phyloP scores from a whole-genome alignment of 1,140 invertebrate genomes.

The Ectropis grisescens region DNA sequence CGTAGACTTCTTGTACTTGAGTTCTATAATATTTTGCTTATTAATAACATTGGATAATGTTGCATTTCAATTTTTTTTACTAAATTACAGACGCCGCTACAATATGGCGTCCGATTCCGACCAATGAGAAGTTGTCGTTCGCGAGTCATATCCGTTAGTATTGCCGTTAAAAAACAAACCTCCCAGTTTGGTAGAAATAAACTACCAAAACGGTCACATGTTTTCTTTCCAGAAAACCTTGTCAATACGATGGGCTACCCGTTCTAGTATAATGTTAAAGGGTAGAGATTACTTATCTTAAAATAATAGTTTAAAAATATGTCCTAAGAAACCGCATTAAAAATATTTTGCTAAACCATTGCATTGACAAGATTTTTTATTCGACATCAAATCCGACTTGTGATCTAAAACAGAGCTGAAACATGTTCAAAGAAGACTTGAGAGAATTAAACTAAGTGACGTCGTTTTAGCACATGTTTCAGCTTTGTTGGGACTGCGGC shows the following conservation, averaged over 20 bases:
- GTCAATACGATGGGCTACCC: too few species aligned
- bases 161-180: background rate
- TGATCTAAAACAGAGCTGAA: conserved; percentile 8
- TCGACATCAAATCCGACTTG: conserved; percentile 5
- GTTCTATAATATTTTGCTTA: conserved; percentile 50
- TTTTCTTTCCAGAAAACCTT: too few species aligned
- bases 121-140: background rate
- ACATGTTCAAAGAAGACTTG: background rate
- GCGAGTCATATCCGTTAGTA: background rate
- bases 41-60: conserved; percentile 48
- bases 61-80: conserved; percentile 14
- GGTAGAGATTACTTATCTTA: background rate
- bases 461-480: background rate
- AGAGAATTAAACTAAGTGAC: too few species aligned
- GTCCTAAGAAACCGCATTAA: background rate
- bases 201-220: background rate
- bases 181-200: background rate
- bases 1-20: conserved; percentile 27
- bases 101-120: background rate
- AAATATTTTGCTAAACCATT: background rate
- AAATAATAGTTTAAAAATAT: background rate
- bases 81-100: background rate
- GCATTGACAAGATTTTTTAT: background rate
- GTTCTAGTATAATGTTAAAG: too few species aligned
- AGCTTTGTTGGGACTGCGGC: conserved; percentile 9